Percentiles rank a stretch among this genome's conserved stretches.
These are phyloP conservation scores for Cryptocheilus praepositus DNA, from an alignment of 2,888 invertebrate species.

Conservation along the genomic window DNA sequence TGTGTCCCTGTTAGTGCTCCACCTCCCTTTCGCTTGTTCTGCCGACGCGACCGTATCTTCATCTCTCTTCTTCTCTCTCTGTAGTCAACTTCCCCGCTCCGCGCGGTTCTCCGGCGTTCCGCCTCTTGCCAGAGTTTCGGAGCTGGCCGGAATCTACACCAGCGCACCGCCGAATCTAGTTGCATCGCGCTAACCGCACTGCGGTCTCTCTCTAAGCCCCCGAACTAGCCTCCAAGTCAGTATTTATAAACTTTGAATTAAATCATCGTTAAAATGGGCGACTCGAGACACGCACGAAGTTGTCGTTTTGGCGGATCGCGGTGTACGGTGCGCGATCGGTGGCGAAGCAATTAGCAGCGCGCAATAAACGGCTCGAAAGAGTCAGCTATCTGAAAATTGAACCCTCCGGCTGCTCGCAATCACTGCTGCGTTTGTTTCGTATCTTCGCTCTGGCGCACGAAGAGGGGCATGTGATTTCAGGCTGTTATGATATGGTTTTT, in stretches of 20 bases:
- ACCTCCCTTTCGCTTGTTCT: conserved; percentile 26
- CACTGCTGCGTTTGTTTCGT: no score
- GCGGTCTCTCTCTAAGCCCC: conserved; percentile 54
- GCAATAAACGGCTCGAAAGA: no score
- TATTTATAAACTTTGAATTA: conserved; percentile 63
- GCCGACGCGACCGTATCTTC: conserved; percentile 22
- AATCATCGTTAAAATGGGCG: conserved; percentile 50
- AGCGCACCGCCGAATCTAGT: conserved; percentile 50
- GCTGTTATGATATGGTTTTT: no score
- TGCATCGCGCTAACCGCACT: conserved; percentile 67
- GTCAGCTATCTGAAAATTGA: no score
- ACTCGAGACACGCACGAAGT: not conserved
- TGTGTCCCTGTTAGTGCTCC: conserved; percentile 61
- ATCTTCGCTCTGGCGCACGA: no score
- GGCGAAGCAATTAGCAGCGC: no score
- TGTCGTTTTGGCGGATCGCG: not conserved
- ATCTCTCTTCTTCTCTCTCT: conserved; percentile 17
- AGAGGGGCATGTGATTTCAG: not conserved
- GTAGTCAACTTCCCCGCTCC: conserved; percentile 5
- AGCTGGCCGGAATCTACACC: conserved; percentile 40
- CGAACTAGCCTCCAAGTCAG: conserved; percentile 46
- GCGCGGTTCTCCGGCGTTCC: conserved; percentile 8
- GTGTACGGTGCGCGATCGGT: not conserved
- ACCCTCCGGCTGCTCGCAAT: no score
- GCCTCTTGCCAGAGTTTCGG: conserved; percentile 35